Evolutionary conservation across 2,888 invertebrate genomes (phyloP).

Genomic region (Ptychoptera contaminata): DNA sequence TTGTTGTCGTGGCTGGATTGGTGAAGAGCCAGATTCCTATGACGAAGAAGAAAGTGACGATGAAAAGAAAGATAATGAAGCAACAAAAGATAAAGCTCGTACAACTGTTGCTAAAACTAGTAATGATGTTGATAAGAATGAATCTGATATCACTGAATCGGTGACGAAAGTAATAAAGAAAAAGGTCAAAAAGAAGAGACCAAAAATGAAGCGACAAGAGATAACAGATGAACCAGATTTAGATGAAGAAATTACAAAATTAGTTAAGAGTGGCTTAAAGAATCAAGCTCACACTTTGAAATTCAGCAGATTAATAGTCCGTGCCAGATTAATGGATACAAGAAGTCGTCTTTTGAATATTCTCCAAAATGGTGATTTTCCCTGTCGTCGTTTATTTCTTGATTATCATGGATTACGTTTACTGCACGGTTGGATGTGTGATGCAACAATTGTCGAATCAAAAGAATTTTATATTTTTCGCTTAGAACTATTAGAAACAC

Average conservation of each 20-base stretch:
- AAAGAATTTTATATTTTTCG: conserved; percentile 31
- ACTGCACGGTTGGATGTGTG: conserved; percentile 86
- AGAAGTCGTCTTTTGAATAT: conserved; percentile 61
- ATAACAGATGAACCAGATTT: conserved; percentile 48
- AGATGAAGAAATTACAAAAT: conserved; percentile 75
- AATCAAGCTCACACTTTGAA: conserved; percentile 82
- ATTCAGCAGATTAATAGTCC: conserved; percentile 79
- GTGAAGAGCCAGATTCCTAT: conserved; percentile 65
- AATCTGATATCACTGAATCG: not conserved
- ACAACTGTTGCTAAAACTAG: not conserved
- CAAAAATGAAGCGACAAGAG: conserved; percentile 27
- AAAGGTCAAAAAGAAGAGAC: conserved; percentile 30
- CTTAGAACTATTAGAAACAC: conserved; percentile 57
- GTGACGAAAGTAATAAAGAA: conserved; percentile 17
- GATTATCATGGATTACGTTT: conserved; percentile 86
- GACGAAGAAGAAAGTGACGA: conserved; percentile 42
- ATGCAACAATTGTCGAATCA: conserved; percentile 20
- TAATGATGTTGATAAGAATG: not conserved
- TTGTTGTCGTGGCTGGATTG: conserved; percentile 91
- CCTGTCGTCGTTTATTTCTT: conserved; percentile 73
- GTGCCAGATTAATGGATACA: conserved; percentile 68
- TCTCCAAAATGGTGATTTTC: conserved; percentile 62
- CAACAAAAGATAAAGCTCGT: conserved; percentile 19
- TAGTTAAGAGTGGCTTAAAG: conserved; percentile 64
- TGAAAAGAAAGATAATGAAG: conserved; percentile 31